A percentile compares a stretch with the other conserved stretches of the same genome.
phyloP scores from a whole-genome alignment of 2,888 invertebrate species.

The Brenthis ino region DNA sequence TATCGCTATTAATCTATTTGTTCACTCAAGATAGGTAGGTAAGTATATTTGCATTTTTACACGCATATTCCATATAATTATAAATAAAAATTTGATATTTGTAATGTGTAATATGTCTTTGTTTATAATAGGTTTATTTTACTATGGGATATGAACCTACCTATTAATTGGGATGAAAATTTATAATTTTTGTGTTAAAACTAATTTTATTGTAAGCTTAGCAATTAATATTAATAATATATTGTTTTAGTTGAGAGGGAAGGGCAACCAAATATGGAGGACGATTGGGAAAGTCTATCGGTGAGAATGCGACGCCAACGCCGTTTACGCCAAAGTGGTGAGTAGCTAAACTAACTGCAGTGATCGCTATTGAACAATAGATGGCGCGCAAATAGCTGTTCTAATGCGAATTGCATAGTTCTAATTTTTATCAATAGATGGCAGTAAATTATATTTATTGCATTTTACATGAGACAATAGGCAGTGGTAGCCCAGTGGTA shows the following conservation, averaged over 20 bases:
- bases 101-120: too few species aligned
- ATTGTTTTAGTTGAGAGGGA: conserved; percentile 70
- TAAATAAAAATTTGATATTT: too few species aligned
- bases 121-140: too few species aligned
- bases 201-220: not conserved
- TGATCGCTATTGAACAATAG: conserved; percentile 43
- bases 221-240: not conserved
- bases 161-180: too few species aligned
- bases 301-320: conserved; percentile 87
- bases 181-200: too few species aligned
- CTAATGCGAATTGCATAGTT: not conserved
- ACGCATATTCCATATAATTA: too few species aligned
- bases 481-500: too few species aligned
- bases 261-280: conserved; percentile 85
- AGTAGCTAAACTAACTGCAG: conserved; percentile 42
- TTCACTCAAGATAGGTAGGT: too few species aligned
- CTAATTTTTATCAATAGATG: conserved; percentile 24
- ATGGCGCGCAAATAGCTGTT: conserved; percentile 39
- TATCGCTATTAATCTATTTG: too few species aligned
- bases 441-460: conserved; percentile 3
- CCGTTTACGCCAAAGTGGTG: conserved; percentile 73
- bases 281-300: conserved; percentile 91
- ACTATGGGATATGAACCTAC: too few species aligned
- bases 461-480: not conserved
- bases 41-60: too few species aligned